Evolutionary conservation across 2,113 vertebrate genomes (phyloP).

Genomic region (Prochilodus magdalenae): DNA sequence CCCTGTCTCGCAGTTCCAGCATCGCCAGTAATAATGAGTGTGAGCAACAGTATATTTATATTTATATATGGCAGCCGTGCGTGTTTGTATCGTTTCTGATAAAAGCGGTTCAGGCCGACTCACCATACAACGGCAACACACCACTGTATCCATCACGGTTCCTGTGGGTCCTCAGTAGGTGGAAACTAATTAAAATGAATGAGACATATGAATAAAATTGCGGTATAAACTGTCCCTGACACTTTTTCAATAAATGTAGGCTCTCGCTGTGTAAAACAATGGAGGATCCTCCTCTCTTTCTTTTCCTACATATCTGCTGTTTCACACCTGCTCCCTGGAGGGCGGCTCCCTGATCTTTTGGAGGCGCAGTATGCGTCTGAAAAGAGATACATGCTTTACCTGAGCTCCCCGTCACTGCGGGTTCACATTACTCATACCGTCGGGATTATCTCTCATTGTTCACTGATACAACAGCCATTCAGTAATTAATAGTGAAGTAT

Average conservation of each 20-base stretch:
- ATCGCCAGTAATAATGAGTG: not conserved
- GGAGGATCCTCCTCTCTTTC: not conserved
- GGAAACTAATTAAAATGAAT: constrained; percentile 13
- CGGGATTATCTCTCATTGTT: too few relatives aligned
- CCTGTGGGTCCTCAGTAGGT: not conserved
- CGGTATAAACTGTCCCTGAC: not conserved
- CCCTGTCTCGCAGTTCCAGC: not conserved
- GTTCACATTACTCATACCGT: not conserved
- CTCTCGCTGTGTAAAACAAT: not conserved
- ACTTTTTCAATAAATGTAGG: not conserved
- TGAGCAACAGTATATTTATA: not conserved
- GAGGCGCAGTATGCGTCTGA: too few relatives aligned
- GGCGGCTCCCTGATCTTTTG: not conserved
- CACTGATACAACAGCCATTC: too few relatives aligned
- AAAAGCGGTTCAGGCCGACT: not conserved
- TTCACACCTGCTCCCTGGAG: constrained; percentile 5
- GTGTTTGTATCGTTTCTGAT: not conserved
- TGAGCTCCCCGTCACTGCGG: not conserved
- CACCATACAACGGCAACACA: not conserved
- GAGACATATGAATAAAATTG: constrained; percentile 2
- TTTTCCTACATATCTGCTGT: not conserved
- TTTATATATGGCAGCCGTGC: not conserved
- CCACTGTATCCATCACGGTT: not conserved
- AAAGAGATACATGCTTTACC: not conserved
- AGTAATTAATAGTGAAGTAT: too few relatives aligned